These are phyloP conservation scores for Venturia canescens DNA, from an alignment of 1,140 invertebrate genomes.

Conservation along the genomic window DNA sequence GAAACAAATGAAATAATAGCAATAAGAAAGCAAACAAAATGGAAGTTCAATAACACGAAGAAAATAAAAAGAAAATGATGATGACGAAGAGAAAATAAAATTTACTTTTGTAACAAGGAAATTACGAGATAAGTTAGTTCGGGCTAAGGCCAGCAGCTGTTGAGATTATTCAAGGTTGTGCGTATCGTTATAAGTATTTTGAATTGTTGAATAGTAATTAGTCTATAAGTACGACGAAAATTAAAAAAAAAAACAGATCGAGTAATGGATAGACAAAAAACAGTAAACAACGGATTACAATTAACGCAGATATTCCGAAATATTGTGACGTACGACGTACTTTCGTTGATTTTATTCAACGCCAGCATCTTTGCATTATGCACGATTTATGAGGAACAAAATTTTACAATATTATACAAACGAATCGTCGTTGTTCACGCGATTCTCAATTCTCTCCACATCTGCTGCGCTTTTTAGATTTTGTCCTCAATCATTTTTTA, in stretches of 20 bases:
- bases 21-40: conserved; percentile 16
- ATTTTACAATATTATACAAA: not conserved
- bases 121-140: conserved; percentile 68
- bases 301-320: conserved; percentile 49
- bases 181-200: conserved; percentile 77
- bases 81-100: conserved; percentile 48
- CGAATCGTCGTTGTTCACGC: not conserved
- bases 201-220: conserved; percentile 76
- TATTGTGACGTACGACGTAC: conserved; percentile 37
- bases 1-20: conserved; percentile 33
- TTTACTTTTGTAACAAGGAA: conserved; percentile 68
- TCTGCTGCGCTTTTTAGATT: too few species aligned
- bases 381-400: not conserved
- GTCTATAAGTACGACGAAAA: conserved; percentile 47
- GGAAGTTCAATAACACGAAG: conserved; percentile 22
- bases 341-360: conserved; percentile 4
- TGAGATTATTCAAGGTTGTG: conserved; percentile 78
- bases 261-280: not conserved
- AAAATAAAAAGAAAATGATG: conserved; percentile 31
- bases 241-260: not conserved
- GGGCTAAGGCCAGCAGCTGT: conserved; percentile 74
- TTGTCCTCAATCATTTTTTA: too few species aligned
- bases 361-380: not conserved
- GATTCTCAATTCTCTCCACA: not conserved
- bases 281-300: conserved; percentile 29